These are phyloP conservation scores for Scelioninae gen. 2 DNA, from an alignment of 2,888 invertebrate species.

Conservation along the genomic window DNA sequence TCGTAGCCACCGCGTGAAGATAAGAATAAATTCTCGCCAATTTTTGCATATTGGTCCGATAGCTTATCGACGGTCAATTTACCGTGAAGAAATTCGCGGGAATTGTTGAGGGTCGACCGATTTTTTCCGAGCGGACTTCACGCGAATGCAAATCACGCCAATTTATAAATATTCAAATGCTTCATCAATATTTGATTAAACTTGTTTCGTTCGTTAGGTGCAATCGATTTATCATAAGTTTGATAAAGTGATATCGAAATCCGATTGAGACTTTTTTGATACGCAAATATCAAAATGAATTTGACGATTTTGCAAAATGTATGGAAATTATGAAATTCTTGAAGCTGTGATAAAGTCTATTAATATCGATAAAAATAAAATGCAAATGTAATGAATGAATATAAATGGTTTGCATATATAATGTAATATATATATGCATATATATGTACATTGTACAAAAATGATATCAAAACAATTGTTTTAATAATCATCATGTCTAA, in stretches of 20 bases:
- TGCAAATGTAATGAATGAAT: no score
- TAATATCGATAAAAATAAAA: no score
- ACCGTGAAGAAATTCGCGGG: constrained; percentile 18
- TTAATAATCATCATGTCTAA: no score
- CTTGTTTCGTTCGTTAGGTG: constrained; percentile 34
- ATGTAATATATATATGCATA: no score
- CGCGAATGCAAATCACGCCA: constrained; percentile 25
- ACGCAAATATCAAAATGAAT: no score
- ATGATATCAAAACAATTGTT: no score
- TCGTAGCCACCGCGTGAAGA: constrained; percentile 12
- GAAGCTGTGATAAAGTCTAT: no score
- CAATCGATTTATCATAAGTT: constrained; percentile 39
- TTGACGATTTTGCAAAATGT: no score
- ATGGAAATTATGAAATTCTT: no score
- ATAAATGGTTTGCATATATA: no score
- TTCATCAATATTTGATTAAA: constrained; percentile 44
- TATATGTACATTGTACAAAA: no score
- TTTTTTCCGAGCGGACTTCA: constrained; percentile 7
- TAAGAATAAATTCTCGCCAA: constrained; percentile 32
- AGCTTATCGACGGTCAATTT: constrained; percentile 44
- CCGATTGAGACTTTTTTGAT: no score
- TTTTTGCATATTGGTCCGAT: constrained; percentile 36
- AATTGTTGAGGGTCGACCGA: constrained; percentile 15
- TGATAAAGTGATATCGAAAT: constrained; percentile 1
- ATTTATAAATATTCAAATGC: constrained; percentile 31